Evolutionary conservation across 2,888 invertebrate species (phyloP).

Genomic region (Beris morrisii): DNA sequence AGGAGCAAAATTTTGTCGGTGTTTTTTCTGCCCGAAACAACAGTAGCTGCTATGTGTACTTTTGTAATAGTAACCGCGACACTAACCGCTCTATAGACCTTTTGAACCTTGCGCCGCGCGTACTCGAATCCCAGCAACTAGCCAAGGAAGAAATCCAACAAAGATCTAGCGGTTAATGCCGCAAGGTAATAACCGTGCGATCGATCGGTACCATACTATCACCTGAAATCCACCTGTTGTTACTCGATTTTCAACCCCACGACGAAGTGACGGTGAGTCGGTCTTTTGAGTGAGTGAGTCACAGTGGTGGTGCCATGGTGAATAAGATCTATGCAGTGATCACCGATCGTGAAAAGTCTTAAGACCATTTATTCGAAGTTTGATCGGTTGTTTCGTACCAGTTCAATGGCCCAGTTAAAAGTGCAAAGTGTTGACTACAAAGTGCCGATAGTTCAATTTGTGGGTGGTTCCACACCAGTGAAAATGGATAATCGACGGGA

Average conservation of each 20-base stretch:
- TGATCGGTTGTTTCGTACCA: too few relatives aligned
- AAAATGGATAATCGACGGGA: conserved; percentile 7
- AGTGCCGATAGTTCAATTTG: neutral
- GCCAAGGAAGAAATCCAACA: conserved; percentile 8
- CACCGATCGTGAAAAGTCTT: too few relatives aligned
- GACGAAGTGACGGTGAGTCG: too few relatives aligned
- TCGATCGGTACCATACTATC: conserved; percentile 1
- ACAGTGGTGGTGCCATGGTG: too few relatives aligned
- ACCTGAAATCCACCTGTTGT: conserved; percentile 28
- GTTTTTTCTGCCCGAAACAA: too few relatives aligned
- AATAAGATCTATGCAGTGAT: too few relatives aligned
- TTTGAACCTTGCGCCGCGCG: conserved; percentile 21
- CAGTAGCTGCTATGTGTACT: conserved; percentile 5
- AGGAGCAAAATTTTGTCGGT: conserved; percentile 27
- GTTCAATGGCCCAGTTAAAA: neutral
- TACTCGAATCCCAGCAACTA: neutral
- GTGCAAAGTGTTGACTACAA: neutral
- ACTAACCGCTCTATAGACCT: conserved; percentile 23
- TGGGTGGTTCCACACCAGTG: conserved; percentile 18
- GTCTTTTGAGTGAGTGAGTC: too few relatives aligned
- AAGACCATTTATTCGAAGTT: too few relatives aligned
- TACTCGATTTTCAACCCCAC: neutral
- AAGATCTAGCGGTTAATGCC: conserved; percentile 18
- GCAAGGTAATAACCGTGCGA: conserved; percentile 5
- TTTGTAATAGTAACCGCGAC: conserved; percentile 11